Base-by-base conservation (phyloP, 2,797 vertebrate species). In the Lophius americanus region DNA sequence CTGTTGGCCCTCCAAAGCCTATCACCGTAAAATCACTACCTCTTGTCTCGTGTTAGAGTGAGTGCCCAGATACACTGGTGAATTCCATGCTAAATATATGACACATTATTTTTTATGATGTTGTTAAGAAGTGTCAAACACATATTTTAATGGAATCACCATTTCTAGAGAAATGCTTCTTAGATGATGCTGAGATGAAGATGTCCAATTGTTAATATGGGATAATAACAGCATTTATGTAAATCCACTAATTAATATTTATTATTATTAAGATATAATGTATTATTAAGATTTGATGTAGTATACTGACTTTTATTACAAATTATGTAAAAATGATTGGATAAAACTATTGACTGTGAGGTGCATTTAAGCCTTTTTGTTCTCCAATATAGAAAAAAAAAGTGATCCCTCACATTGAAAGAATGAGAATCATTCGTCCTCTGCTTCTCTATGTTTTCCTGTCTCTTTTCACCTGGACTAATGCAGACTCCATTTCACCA, bases 401-500 rank as follows among this genome's bases (percentile, higher is more conserved):
- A 52, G 13, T 38, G 49, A 48, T 71, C 7, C 38, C 36, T 68
- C 59, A 51, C 70, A 57, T 43, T 69, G 51, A 70, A 82, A 58
- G 61, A 77, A 44, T 76, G 62, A 78, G 73, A 67, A 52, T 80
- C 43, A 70, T 12, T 39, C 39, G 68, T 70, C n/a, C 62, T 67
- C 64, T 58, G 59, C 68, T 55, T 75, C 43, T 44, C 6, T 43
- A 54, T 79, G 3, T 8, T 64, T 59, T n/a, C 64, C 55, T 76
- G 59, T 68, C 81, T 82, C 54, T 74, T 86, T 85, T 85, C 76
- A 87, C 88, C 85, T 83, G 83, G 77, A 90, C 88, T 87, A 84
- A 90, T 91, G 78, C 88, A 83, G 85, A 90, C 79, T 91, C 89
- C 89, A 89, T 93, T 93, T 92, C 90, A 89, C 85, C 91, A 88